A percentile compares a stretch with the other conserved stretches of the same genome.
Evolutionary conservation across 2,888 invertebrate species (phyloP).

Genomic region (Mythimna pallens): DNA sequence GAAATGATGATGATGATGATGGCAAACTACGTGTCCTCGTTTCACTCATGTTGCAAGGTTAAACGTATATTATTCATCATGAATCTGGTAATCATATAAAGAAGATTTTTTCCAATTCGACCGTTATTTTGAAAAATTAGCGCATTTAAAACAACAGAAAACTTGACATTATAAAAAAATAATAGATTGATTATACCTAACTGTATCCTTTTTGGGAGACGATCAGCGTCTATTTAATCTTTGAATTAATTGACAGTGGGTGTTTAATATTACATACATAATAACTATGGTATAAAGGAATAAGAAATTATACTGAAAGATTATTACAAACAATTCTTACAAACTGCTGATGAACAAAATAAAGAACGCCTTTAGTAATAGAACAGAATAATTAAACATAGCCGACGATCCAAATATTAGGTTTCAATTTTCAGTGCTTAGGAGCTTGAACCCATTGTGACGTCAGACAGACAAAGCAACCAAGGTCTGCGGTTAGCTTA

Average conservation of each 20-base stretch:
- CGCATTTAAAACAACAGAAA: too few species aligned
- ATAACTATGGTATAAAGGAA: not conserved
- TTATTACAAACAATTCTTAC: not conserved
- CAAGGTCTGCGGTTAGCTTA: slow-evolving; percentile 41
- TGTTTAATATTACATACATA: not conserved
- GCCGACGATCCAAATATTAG: slow-evolving; percentile 1
- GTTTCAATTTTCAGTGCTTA: slow-evolving; percentile 20
- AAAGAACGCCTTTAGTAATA: not conserved
- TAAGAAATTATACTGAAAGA: not conserved
- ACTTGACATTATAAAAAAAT: not conserved
- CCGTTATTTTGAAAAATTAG: too few species aligned
- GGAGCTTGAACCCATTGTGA: slow-evolving; percentile 9
- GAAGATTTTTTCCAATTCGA: too few species aligned
- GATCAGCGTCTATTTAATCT: not conserved
- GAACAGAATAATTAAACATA: slow-evolving; percentile 1
- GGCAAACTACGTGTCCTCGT: too few species aligned
- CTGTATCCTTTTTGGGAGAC: not conserved
- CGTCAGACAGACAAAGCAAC: slow-evolving; percentile 35
- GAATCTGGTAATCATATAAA: too few species aligned
- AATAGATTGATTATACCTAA: not conserved
- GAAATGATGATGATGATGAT: too few species aligned
- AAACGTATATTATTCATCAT: too few species aligned
- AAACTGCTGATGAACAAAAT: not conserved
- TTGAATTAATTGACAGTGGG: not conserved
- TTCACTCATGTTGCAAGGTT: too few species aligned